phyloP scores from a whole-genome alignment of 30 jellyfish, hydroid and myxozoan species.

The Hydractinia symbiolongicarpus region DNA sequence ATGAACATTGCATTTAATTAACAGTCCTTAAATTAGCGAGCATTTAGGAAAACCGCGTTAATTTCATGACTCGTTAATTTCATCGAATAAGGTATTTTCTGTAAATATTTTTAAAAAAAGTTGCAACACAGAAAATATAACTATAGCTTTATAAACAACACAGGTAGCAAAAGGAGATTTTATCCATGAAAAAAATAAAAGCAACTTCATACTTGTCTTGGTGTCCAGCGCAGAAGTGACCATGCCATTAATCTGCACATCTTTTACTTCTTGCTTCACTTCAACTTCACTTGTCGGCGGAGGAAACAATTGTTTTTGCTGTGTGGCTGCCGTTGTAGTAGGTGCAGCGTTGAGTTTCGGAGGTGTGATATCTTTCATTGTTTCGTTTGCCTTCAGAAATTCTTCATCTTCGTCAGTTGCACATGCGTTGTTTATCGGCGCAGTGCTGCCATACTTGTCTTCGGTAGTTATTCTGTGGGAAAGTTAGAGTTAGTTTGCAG shows the following conservation, averaged over 20 bases:
- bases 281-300: neutral
- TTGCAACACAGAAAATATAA: no score
- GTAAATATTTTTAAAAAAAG: no score
- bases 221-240: neutral
- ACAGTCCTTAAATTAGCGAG: no score
- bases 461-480: constrained; percentile 71
- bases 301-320: constrained; percentile 7
- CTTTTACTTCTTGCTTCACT: constrained; percentile 3
- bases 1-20: no score
- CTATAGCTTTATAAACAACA: no score
- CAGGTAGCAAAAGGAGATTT: neutral
- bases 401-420: constrained; percentile 68
- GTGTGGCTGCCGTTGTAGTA: neutral
- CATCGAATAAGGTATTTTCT: no score
- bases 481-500: neutral
- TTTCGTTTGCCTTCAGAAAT: constrained; percentile 41
- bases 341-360: constrained; percentile 17
- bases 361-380: constrained; percentile 40
- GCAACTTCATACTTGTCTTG: neutral
- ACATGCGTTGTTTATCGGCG: constrained; percentile 49
- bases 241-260: constrained; percentile 3
- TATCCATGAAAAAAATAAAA: neutral
- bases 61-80: no score
- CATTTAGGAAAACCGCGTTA: no score
- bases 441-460: constrained; percentile 74